phyloP scores from a whole-genome alignment of 2,888 invertebrate genomes.

The Cantharis flavilabris region DNA sequence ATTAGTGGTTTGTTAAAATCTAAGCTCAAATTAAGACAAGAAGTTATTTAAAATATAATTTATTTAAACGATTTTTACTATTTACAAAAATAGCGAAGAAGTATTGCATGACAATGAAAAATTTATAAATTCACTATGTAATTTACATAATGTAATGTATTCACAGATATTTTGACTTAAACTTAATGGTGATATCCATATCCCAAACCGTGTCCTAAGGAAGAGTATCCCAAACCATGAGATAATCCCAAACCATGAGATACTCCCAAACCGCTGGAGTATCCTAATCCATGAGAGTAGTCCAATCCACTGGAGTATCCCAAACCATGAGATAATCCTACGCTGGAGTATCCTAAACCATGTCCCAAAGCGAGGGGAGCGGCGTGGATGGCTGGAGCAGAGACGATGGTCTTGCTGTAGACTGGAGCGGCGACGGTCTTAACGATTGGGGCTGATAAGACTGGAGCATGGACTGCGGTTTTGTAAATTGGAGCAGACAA shows the following conservation, averaged over 20 bases:
- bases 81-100: constrained; percentile 12
- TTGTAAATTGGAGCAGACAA: constrained; percentile 15
- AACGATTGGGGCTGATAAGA: constrained; percentile 22
- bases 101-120: constrained; percentile 14
- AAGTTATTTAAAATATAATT: constrained; percentile 4
- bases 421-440: constrained; percentile 30
- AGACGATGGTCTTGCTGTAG: constrained; percentile 17
- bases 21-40: no score
- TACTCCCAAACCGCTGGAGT: constrained; percentile 15
- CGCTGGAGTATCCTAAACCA: constrained; percentile 22
- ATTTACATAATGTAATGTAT: constrained; percentile 19
- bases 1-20: no score
- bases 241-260: constrained; percentile 15
- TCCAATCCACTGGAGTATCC: constrained; percentile 10
- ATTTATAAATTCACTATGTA: constrained; percentile 8
- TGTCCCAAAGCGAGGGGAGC: constrained; percentile 27
- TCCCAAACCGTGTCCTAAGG: constrained; percentile 16
- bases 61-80: constrained; percentile 14
- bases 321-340: constrained; percentile 22
- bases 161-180: constrained; percentile 13
- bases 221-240: constrained; percentile 11
- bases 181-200: constrained; percentile 13
- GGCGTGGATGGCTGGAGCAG: constrained; percentile 17
- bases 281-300: constrained; percentile 6
- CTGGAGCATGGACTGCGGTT: constrained; percentile 3